These are phyloP conservation scores for Synanthedon formicaeformis DNA, from an alignment of 2,888 invertebrate genomes.

Conservation along the genomic window DNA sequence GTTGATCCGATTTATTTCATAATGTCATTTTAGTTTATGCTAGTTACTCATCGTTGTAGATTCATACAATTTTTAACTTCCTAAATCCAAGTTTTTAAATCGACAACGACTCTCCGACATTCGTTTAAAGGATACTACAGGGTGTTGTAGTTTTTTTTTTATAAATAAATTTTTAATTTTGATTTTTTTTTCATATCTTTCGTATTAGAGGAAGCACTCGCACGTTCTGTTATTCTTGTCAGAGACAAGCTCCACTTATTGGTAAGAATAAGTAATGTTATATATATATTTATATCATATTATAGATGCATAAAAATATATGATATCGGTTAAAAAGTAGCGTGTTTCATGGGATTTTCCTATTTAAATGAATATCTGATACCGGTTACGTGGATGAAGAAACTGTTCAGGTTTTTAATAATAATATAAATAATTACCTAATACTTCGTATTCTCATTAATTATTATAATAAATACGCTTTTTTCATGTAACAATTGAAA, in stretches of 20 bases:
- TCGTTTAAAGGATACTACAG: constrained; percentile 31
- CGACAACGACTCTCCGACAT: constrained; percentile 10
- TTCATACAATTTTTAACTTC: too few species aligned
- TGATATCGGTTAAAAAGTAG: constrained; percentile 3
- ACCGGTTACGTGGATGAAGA: background rate
- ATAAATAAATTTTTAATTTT: background rate
- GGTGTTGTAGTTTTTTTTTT: constrained; percentile 28
- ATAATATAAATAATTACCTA: too few species aligned
- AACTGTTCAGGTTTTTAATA: background rate
- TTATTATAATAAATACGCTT: too few species aligned
- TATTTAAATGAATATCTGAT: background rate
- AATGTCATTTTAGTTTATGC: constrained; percentile 11
- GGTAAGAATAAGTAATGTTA: constrained; percentile 16
- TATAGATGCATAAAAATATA: constrained; percentile 6
- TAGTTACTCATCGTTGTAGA: constrained; percentile 6
- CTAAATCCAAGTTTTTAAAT: too few species aligned
- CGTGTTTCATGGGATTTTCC: background rate
- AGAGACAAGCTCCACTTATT: constrained; percentile 19
- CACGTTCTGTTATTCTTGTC: constrained; percentile 17
- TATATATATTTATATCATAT: constrained; percentile 9
- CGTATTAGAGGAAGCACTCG: constrained; percentile 32
- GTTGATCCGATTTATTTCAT: background rate
- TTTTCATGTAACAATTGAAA: too few species aligned
- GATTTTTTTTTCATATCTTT: background rate
- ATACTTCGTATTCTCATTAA: too few species aligned